Evolutionary conservation across 2,797 vertebrate species (phyloP).

Genomic region (Rhinella marina): DNA sequence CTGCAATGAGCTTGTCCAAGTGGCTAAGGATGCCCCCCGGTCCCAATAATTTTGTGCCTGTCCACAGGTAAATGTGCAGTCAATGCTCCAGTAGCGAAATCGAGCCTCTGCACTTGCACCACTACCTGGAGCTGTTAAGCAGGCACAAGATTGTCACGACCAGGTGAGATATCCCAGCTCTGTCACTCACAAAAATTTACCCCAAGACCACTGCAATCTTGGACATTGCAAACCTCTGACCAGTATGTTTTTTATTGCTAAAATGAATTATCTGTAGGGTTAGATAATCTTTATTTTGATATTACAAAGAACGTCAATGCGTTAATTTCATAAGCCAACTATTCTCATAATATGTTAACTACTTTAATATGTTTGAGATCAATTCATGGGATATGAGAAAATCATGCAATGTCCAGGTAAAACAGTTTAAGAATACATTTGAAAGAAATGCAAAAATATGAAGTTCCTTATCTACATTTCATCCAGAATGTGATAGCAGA

Average conservation of each 20-base stretch:
- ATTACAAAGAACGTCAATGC: neutral
- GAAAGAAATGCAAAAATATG: slow-evolving; percentile 22
- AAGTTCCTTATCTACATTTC: slow-evolving; percentile 42
- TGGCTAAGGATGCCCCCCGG: too few relatives aligned
- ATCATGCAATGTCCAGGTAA: neutral
- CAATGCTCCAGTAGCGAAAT: too few relatives aligned
- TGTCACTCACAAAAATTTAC: too few relatives aligned
- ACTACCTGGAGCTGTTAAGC: too few relatives aligned
- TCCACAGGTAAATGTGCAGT: too few relatives aligned
- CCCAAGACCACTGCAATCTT: too few relatives aligned
- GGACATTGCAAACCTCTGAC: neutral
- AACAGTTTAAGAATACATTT: slow-evolving; percentile 18
- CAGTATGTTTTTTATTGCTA: neutral
- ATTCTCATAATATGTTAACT: neutral
- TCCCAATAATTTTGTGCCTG: too few relatives aligned
- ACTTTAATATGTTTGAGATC: slow-evolving; percentile 12
- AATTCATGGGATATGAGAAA: neutral
- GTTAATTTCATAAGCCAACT: neutral
- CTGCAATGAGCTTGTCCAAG: too few relatives aligned
- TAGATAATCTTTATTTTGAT: neutral
- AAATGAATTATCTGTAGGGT: neutral
- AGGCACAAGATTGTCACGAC: too few relatives aligned
- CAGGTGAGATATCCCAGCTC: too few relatives aligned
- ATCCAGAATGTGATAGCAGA: slow-evolving; percentile 57
- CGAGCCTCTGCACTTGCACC: too few relatives aligned